Base-by-base conservation (phyloP, 2,888 invertebrate genomes). In the Selenia dentaria region DNA sequence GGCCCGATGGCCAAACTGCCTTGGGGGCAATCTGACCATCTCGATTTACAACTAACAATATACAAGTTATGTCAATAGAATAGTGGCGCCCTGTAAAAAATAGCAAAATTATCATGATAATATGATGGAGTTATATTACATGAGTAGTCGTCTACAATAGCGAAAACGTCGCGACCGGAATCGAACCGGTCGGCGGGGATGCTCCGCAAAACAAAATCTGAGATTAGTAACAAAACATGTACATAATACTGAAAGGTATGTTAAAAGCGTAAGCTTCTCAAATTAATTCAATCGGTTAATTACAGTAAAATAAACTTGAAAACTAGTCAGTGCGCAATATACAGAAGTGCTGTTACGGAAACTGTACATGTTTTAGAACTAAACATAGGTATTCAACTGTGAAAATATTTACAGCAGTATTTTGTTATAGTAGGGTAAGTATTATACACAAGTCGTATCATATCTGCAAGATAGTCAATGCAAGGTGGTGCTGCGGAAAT, bases 331-430 rank as follows among this genome's bases (percentile, higher is more conserved):
- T 91, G 91, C 91, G 85, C 67, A 90, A 91, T 91, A 91, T 91
- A 91, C 91, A 91, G 68, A 86, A 83, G 91, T 91, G 91, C 91
- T 77, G 69, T 88, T 91, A 91, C 83, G 79, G 80, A 91, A 91
- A 91, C 90, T 91, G 91, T 91, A 91, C 91, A 91, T 91, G 90
- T 91, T 91, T 91, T 91, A 91, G 91, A 91, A 91, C 91, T 91
- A 91, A 91, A 91, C 91, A 83, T 85, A 86, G 79, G 83, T 83
- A 22, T 59, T 80, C 74, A 84, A 90, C 79, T 74, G 89, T 91
- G 88, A 89, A 48, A 89, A 85, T 91, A 91, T 91, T 90, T 91
- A 91, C 91, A 91, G 88, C 84, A 87, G 89, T 86, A 83, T 83
- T 79, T 79, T 76, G 79, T 79, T 80, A 81, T 72, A 49, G 52